Base-by-base conservation (phyloP, 2,797 vertebrate species). In the Phoxinus dragarum region DNA sequence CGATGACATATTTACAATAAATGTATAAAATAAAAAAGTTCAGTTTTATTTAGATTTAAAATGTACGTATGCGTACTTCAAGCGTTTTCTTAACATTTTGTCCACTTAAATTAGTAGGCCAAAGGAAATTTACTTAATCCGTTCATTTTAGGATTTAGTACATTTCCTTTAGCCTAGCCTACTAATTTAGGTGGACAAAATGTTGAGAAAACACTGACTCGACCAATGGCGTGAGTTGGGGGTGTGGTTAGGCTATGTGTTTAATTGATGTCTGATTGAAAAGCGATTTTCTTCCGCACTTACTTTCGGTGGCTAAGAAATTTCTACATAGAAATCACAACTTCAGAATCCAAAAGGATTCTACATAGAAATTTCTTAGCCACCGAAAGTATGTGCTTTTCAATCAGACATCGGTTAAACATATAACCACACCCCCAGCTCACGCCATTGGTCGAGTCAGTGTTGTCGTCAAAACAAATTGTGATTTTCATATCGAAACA, bases 1-100 rank as follows among this genome's bases (percentile, higher is more conserved):
- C 90, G 92, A 93, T 93, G 94, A 94, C 94, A 94, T 69, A 72
- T 71, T 40, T 11, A 6, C 5, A 16, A 31, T 16, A 64, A 64
- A 61, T 14, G 0, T 6, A 27, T 61, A 21, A 56, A 23, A 23
- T 9, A 9, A 56, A 23, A 21, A 56, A 5, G 54, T 59, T 23
- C 52, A 14, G 59, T 27, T 61, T 14, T 16, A 61, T 64, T 31
- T 64, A 31, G 5, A 64, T 64, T 31, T 64, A 14, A 31, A 64
- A 64, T 64, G 1, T 7, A 16, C 12, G 14, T 11, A 27, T 59
- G 56, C 23, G 9, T 61, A 10, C 19, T 3, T 10, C 5, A 2
- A 61, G 27, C 2, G n/a, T 56, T 56, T 56, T 56, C 21, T 23
- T 21, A 9, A 56, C 1, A 10, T 59, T 16, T 64, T 16, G 5